Evolutionary conservation across 2,113 vertebrate species (phyloP).

Genomic region (Turnix velox): DNA sequence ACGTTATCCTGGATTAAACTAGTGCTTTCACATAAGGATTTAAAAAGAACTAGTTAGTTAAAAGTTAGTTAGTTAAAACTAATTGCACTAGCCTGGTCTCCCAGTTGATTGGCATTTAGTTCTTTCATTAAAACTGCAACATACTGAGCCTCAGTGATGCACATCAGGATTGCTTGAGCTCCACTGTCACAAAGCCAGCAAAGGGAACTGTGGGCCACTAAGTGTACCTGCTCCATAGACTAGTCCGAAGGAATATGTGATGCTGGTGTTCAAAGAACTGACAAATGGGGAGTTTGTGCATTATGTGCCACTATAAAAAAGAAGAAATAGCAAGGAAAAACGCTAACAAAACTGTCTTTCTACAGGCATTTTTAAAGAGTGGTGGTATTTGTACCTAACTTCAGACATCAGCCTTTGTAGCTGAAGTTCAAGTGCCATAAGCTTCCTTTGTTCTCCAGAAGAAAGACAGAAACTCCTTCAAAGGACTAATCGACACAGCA

Average conservation of each 20-base stretch:
- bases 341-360: neutral
- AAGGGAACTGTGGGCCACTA: neutral
- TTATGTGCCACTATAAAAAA: neutral
- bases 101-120: neutral
- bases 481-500: neutral
- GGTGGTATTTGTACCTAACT: neutral
- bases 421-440: neutral
- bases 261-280: neutral
- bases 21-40: neutral
- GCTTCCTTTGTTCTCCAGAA: neutral
- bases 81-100: neutral
- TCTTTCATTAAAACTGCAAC: neutral
- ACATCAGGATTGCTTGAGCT: neutral
- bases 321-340: neutral
- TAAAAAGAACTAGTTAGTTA: neutral
- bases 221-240: neutral
- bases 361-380: neutral
- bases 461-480: neutral
- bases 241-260: neutral
- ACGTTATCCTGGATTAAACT: too few species aligned
- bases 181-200: neutral
- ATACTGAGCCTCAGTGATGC: neutral
- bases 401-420: neutral
- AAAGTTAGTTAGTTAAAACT: neutral
- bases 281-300: neutral